Evolutionary conservation across 2,888 invertebrate genomes (phyloP).

Genomic region (Phytoseiulus persimilis): DNA sequence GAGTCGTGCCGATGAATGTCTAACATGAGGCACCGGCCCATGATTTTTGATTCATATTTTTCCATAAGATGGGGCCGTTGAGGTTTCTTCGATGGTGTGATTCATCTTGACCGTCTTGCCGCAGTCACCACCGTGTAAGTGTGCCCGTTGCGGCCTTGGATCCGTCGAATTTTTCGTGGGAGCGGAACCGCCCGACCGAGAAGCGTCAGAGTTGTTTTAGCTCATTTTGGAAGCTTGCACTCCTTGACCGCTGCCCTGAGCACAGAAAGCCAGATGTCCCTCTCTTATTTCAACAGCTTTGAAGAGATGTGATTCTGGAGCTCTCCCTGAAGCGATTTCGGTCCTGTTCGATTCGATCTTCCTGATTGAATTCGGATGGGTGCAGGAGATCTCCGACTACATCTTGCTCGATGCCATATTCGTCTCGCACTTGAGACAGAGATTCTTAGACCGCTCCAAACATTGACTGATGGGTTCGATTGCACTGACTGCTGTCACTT

Average conservation of each 20-base stretch:
- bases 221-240: background rate
- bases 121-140: background rate
- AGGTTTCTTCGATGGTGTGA: background rate
- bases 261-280: background rate
- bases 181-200: background rate
- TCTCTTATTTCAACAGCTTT: background rate
- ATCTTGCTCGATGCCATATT: background rate
- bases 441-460: background rate
- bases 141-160: background rate
- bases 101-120: background rate
- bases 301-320: background rate
- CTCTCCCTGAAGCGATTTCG: background rate
- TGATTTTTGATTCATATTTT: no score
- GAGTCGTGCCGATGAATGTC: no score
- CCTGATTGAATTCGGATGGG: background rate
- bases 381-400: background rate
- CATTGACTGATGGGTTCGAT: background rate
- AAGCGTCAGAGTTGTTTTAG: background rate
- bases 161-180: background rate
- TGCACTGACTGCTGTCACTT: background rate
- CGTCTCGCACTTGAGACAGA: background rate
- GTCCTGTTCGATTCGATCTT: background rate
- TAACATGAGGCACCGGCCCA: no score
- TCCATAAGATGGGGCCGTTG: no score
- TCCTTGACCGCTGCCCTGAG: background rate